Conservation (phyloP, 1,140 invertebrate species). For the Eurosta solidaginis region DNA sequence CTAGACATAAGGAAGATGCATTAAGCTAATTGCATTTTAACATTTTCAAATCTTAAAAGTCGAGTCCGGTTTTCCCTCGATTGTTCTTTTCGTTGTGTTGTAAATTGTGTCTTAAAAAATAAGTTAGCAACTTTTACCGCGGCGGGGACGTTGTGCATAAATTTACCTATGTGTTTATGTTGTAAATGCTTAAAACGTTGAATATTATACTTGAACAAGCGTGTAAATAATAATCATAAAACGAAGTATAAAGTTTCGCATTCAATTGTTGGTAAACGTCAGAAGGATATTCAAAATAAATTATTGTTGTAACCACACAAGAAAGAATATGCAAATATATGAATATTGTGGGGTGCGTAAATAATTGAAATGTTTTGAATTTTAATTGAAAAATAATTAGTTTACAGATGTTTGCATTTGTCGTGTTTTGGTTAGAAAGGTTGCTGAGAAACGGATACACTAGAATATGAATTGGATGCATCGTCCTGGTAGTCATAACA, state of each 20-base stretch:
- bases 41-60: too few species aligned
- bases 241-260: background rate
- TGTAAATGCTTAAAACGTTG: background rate
- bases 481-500: too few species aligned
- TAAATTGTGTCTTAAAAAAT: too few species aligned
- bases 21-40: too few species aligned
- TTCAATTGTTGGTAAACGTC: background rate
- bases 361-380: conserved; percentile 23
- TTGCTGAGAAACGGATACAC: background rate
- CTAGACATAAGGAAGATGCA: too few species aligned
- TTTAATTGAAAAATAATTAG: conserved; percentile 7
- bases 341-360: background rate
- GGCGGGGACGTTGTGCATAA: background rate
- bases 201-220: background rate
- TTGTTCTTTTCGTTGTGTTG: too few species aligned
- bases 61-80: too few species aligned
- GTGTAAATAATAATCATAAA: background rate
- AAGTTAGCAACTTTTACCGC: too few species aligned
- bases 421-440: background rate
- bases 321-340: background rate
- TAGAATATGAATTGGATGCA: too few species aligned
- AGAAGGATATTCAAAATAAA: background rate
- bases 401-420: background rate
- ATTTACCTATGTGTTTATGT: background rate
- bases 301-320: background rate